phyloP scores from a whole-genome alignment of 1,140 invertebrate species.

The Papilio aristodemus region DNA sequence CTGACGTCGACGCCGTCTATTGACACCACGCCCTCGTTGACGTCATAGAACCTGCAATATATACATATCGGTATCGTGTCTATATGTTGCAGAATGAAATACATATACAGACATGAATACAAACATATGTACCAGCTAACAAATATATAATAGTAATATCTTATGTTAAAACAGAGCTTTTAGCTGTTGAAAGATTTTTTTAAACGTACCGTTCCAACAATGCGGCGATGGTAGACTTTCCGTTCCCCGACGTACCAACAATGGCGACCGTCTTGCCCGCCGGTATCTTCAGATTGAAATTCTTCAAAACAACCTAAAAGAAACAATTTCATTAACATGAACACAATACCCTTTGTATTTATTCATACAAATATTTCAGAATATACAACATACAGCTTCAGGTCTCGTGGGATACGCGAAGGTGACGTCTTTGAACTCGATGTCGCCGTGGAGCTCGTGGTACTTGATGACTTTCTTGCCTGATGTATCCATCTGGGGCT shows the following conservation, averaged over 20 bases:
- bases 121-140: too few relatives aligned
- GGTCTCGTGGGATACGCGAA: constrained; percentile 94
- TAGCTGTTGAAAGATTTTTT: too few relatives aligned
- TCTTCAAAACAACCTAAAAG: constrained; percentile 85
- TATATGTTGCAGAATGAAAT: too few relatives aligned
- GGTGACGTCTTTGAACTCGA: constrained; percentile 91
- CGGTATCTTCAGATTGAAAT: constrained; percentile 90
- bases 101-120: too few relatives aligned
- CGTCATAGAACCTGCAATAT: constrained; percentile 91
- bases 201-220: constrained; percentile 88
- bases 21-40: constrained; percentile 86
- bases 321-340: constrained; percentile 10
- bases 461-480: constrained; percentile 88
- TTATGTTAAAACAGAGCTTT: too few relatives aligned
- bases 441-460: constrained; percentile 88
- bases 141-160: too few relatives aligned
- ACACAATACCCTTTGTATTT: too few relatives aligned
- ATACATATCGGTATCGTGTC: too few relatives aligned
- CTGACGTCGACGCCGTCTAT: constrained; percentile 90
- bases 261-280: constrained; percentile 94
- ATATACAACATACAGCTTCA: constrained; percentile 82
- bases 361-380: too few relatives aligned
- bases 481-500: constrained; percentile 85
- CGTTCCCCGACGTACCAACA: constrained; percentile 94
- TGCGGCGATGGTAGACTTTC: constrained; percentile 94